Evolutionary conservation across 2,113 vertebrate genomes (phyloP), one percentile per base, ranked within the genome.

Genomic region (Neoarius graeffei): DNA sequence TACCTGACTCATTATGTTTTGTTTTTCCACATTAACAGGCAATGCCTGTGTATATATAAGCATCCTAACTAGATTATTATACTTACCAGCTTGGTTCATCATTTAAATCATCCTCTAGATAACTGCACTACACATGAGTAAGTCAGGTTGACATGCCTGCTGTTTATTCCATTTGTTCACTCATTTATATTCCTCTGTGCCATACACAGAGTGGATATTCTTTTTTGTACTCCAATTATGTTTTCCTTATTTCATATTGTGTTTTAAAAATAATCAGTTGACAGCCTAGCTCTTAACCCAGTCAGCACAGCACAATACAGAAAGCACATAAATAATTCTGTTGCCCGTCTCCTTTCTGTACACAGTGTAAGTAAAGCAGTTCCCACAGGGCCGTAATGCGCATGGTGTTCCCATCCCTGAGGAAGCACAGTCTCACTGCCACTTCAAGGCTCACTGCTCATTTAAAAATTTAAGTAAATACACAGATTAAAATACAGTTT

Each of bases 371-470:
- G 81, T 89, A 84, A 86, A 86, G 59, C 79, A 81, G 64, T 74
- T 56, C 85, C 60, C 48, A 52, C 0, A 69, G 54, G 85, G 73
- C 35, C 10, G 54, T 84, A 84, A 48, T 69, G 83, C 62, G 77
- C 7, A 10, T 60, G 7, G 85, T 54, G 87, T 91, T 89, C 64
- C 54, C 86, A 67, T 89, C 59, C 91, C 88, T 52, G 71, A 80
- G 67, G 81, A 86, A 90, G 89, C 85, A 90, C 87, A 84, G 92
- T 90, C 89, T 89, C 60, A 67, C 23, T n/a, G 77, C 87, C 89
- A 86, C 85, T 86, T 90, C 90, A 92, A 92, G 91, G 92, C 90
- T 91, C 90, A 74, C 89, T 82, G 88, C 91, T 90, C 86, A 85
- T 91, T 91, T 91, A 84, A 64, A 56, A 71, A 85, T 56, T 56